Evolutionary conservation across 2,797 vertebrate species (phyloP), one percentile per base, ranked within the genome.

Genomic region (Lemur catta): DNA sequence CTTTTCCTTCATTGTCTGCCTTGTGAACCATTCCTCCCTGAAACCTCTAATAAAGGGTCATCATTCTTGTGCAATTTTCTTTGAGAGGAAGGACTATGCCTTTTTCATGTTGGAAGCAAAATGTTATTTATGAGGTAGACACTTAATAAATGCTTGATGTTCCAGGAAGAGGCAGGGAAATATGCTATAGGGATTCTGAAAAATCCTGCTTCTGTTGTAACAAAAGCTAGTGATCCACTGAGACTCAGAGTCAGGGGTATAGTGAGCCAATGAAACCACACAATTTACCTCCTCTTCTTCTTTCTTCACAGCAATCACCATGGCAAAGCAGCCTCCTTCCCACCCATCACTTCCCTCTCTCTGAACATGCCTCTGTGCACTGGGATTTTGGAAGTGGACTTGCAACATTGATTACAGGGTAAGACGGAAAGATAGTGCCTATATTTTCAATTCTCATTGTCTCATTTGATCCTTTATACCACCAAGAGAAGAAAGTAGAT

Each of bases 81-180:
- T 50, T 57, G 28, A 33, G n/a, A 79, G 52, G 18, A 71, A 28
- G 52, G 67, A 80, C 63, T 59, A 10, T 52, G 10, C 6, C 7
- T 52, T 80, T 75, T 96, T 80, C 28, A 80, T 69, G 43, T 93
- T 69, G 88, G 50, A 93, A 72, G 69, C 33, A n/a, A 55, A 57
- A 0, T 85, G n/a, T 85, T 75, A 89, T 89, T 95, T 46, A 81
- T 80, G 78, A 85, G 18, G 17, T 69, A 55, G 52, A 57, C n/a
- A 50, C 8, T 76, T 78, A 61, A 55, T 52, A 85, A 57, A 30
- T 55, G 35, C 69, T 90, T 84, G 59, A 61, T 89, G 33, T 89
- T 93, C 63, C 81, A 48, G 67, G 80, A 59, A 81, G 6, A 92
- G 43, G 24, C 59, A 76, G 74, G 72, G 14, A 91, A 87, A 55